Base-by-base conservation (phyloP, 1,140 invertebrate species). In the Leptinotarsa lineolata region DNA sequence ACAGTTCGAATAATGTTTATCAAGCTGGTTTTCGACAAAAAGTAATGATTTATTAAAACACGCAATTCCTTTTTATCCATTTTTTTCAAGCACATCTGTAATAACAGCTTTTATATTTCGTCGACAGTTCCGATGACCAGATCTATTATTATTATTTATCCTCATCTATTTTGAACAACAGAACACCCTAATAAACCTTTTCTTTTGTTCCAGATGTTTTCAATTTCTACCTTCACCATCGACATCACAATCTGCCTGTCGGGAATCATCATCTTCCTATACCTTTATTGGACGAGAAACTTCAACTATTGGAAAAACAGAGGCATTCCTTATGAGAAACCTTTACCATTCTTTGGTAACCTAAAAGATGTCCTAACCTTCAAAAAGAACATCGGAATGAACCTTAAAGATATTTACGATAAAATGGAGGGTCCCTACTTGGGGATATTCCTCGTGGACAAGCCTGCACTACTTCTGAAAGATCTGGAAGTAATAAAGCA, bases 371-470 rank as follows among this genome's bases (percentile, higher is more conserved):
- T 59, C 16, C 16, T 59, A 20, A 59, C 58, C 20, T 59, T 59
- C 20, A n/a, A 20, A 59, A 59, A 59, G 20, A 59, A 59, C 15
- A 18, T 59, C 16, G 58, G 58, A 59, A 20, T 59, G 20, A 20
- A 1, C 58, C 58, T 59, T 4, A 59, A 59, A 20, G 58, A 59
- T 59, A 59, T 59, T 13, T 59, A 59, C 58, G 58, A 59, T 59
- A n/a, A 59, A 59, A n/a, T 59, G 20, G 58, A 59, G 6, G 58
- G 58, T 59, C 58, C 58, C 20, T 59, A 18, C 5, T n/a, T 59
- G 58, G 58, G 58, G 20, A 18, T 59, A 8, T 59, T 59, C 15
- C 16, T 59, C 15, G 11, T 59, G 58, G 58, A 59, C 15, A 59
- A 59, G 11, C 58, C 58, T 1, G 58, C 58, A 6, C 20, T 59